These are phyloP conservation scores for Oligia latruncula DNA, from an alignment of 2,888 invertebrate genomes.

Conservation along the genomic window DNA sequence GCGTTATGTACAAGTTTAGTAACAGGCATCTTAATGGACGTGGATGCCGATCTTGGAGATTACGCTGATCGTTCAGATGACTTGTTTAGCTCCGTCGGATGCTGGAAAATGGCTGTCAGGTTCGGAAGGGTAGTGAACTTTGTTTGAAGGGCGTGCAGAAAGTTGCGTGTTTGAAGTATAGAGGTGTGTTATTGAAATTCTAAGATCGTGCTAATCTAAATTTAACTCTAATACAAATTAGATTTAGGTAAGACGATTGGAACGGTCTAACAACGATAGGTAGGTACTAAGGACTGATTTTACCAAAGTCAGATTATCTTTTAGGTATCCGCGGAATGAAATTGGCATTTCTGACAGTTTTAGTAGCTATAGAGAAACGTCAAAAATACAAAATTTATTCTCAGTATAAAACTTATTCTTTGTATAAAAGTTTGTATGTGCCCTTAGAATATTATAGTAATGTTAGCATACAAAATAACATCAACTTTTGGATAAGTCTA, in stretches of 20 bases:
- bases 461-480: no score
- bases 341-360: no score
- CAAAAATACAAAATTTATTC: no score
- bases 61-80: slow-evolving; percentile 52
- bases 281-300: no score
- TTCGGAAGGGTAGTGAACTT: slow-evolving; percentile 46
- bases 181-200: slow-evolving; percentile 8
- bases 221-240: not conserved
- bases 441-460: no score
- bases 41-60: slow-evolving; percentile 70
- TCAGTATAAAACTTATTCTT: no score
- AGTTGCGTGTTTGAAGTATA: not conserved
- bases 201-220: not conserved
- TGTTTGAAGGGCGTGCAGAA: slow-evolving; percentile 17
- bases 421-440: no score
- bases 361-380: no score
- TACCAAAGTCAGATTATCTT: no score
- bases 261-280: not conserved
- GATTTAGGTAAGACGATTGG: not conserved
- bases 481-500: no score
- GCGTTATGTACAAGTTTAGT: slow-evolving; percentile 66
- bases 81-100: slow-evolving; percentile 40
- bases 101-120: slow-evolving; percentile 11
- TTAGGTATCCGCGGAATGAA: no score
- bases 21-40: slow-evolving; percentile 75